Conservation (phyloP, 2,888 invertebrate species). For the Dusona sp. region DNA sequence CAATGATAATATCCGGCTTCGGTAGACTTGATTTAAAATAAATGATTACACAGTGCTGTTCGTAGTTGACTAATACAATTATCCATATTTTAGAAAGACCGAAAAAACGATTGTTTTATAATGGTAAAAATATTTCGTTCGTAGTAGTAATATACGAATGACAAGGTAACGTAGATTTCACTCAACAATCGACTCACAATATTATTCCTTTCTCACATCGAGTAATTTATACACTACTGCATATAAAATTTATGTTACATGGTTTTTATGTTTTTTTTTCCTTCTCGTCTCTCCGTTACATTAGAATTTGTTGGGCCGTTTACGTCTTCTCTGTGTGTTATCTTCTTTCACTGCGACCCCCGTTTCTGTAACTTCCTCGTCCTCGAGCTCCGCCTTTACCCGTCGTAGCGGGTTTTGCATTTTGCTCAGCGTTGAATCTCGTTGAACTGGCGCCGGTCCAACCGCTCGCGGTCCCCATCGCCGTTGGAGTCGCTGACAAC, state of each 20-base stretch:
- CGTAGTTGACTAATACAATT: too few species aligned
- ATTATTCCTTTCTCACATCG: constrained; percentile 42
- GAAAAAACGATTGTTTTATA: too few species aligned
- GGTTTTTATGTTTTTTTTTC: constrained; percentile 40
- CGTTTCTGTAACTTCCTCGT: constrained; percentile 81
- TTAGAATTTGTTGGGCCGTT: constrained; percentile 56
- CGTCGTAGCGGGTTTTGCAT: constrained; percentile 76
- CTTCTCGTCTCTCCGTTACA: constrained; percentile 62
- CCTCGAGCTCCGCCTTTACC: constrained; percentile 80
- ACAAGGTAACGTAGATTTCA: background rate
- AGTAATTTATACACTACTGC: constrained; percentile 69
- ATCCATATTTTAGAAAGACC: too few species aligned
- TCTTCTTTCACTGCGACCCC: constrained; percentile 82
- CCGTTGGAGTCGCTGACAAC: constrained; percentile 52
- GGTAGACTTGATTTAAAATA: too few species aligned
- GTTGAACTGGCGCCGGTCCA: constrained; percentile 76
- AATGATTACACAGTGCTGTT: too few species aligned
- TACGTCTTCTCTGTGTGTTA: constrained; percentile 77
- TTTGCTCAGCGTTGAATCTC: constrained; percentile 76
- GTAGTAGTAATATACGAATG: too few species aligned
- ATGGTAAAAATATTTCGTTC: too few species aligned
- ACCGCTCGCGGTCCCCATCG: constrained; percentile 75
- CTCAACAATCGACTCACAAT: constrained; percentile 2
- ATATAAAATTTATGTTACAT: constrained; percentile 76
- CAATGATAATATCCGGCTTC: too few species aligned